Conservation (phyloP, 2,113 vertebrate genomes). For the Calyptomena viridis region DNA sequence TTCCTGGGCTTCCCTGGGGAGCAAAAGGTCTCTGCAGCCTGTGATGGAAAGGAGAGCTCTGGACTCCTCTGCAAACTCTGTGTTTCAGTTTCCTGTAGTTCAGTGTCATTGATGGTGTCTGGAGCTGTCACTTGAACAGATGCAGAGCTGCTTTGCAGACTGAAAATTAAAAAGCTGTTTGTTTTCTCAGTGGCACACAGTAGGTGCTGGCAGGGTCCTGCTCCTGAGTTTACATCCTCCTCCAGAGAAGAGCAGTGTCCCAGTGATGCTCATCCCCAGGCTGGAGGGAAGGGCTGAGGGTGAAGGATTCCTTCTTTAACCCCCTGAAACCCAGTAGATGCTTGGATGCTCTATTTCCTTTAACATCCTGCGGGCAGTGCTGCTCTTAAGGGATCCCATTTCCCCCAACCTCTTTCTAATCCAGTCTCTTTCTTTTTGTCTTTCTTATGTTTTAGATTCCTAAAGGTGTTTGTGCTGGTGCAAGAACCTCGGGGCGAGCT, state of each 20-base stretch:
- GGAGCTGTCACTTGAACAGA: not conserved
- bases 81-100: not conserved
- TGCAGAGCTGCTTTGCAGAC: not conserved
- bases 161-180: not conserved
- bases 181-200: not conserved
- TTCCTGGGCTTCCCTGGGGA: not conserved
- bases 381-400: not conserved
- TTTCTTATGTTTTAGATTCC: slow-evolving; percentile 89
- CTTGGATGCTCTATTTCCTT: not conserved
- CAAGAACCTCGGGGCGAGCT: slow-evolving; percentile 85
- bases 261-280: not conserved
- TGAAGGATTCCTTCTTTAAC: not conserved
- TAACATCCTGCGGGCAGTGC: not conserved
- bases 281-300: not conserved
- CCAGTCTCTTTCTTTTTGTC: slow-evolving; percentile 48
- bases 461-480: slow-evolving; percentile 83
- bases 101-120: not conserved
- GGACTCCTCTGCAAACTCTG: not conserved
- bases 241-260: not conserved
- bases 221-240: not conserved
- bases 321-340: not conserved
- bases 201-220: not conserved
- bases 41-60: not conserved
- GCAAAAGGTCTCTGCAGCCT: slow-evolving; percentile 30
- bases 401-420: slow-evolving; percentile 20